phyloP scores from a whole-genome alignment of 2,113 vertebrate genomes.

The Eclectus roratus region DNA sequence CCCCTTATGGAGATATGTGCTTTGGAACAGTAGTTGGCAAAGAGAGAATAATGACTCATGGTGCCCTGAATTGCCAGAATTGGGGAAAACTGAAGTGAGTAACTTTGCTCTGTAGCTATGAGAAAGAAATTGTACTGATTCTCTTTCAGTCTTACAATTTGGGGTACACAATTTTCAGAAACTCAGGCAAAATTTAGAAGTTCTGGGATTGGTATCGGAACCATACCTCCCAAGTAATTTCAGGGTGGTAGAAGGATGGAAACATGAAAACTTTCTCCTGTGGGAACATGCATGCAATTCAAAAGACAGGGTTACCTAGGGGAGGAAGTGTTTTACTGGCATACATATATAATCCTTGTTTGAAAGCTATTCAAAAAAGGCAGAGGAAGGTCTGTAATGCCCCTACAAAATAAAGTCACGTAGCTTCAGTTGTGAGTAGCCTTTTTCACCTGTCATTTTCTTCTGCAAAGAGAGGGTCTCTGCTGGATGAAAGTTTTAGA shows the following conservation, averaged over 20 bases:
- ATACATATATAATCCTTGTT: neutral
- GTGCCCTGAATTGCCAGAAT: slow-evolving; percentile 1
- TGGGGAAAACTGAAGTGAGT: neutral
- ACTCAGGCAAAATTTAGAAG: neutral
- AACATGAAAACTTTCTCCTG: neutral
- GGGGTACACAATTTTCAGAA: neutral
- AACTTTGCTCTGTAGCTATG: neutral
- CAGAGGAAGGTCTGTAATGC: neutral
- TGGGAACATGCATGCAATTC: neutral
- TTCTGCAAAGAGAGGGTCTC: neutral
- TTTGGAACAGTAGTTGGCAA: neutral
- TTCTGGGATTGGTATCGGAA: neutral
- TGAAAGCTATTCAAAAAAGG: neutral
- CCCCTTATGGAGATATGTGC: neutral
- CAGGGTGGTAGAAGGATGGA: neutral
- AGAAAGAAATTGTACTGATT: neutral
- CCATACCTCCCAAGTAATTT: neutral
- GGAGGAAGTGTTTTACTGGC: neutral
- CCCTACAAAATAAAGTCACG: neutral
- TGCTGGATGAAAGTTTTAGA: neutral
- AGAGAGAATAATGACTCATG: neutral
- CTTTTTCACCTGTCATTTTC: neutral
- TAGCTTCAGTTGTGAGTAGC: neutral
- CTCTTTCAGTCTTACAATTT: neutral
- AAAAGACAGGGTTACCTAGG: neutral